These are phyloP conservation scores for Lagenorhynchus albirostris DNA, from an alignment of 2,113 vertebrate genomes.

Conservation along the genomic window DNA sequence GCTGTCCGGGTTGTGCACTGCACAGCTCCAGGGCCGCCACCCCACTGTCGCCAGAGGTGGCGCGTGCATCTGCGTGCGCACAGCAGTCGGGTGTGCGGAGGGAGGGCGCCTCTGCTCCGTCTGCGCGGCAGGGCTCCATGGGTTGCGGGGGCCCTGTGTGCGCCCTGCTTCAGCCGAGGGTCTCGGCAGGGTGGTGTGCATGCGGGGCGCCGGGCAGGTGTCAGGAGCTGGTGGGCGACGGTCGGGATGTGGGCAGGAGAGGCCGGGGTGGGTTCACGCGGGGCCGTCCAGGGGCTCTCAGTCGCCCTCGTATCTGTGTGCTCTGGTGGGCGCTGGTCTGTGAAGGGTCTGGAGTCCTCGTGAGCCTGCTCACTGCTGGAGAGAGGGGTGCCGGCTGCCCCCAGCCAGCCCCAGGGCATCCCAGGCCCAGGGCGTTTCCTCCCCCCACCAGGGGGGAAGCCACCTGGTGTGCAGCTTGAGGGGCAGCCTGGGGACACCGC, in stretches of 20 bases:
- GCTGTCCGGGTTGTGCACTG: background rate
- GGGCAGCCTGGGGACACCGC: background rate
- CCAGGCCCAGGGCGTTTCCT: background rate
- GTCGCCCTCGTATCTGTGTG: background rate
- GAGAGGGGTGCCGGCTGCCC: background rate
- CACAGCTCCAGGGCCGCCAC: background rate
- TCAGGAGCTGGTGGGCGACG: background rate
- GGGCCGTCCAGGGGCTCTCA: background rate
- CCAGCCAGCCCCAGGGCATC: background rate
- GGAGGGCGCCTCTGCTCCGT: background rate
- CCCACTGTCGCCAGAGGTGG: background rate
- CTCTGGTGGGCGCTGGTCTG: background rate
- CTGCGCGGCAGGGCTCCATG: background rate
- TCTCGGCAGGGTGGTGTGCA: background rate
- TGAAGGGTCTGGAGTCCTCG: background rate
- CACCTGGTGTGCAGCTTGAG: background rate
- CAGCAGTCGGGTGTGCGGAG: too few species aligned
- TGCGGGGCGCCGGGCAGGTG: background rate
- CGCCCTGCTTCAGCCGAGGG: background rate
- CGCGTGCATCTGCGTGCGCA: too few species aligned
- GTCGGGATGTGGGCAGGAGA: background rate
- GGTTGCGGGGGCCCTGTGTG: fast-evolving
- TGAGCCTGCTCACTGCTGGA: background rate
- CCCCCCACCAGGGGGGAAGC: background rate
- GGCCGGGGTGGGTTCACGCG: too few species aligned